Base-by-base conservation (phyloP, 2,113 vertebrate species). In the Ceyx margarethae region DNA sequence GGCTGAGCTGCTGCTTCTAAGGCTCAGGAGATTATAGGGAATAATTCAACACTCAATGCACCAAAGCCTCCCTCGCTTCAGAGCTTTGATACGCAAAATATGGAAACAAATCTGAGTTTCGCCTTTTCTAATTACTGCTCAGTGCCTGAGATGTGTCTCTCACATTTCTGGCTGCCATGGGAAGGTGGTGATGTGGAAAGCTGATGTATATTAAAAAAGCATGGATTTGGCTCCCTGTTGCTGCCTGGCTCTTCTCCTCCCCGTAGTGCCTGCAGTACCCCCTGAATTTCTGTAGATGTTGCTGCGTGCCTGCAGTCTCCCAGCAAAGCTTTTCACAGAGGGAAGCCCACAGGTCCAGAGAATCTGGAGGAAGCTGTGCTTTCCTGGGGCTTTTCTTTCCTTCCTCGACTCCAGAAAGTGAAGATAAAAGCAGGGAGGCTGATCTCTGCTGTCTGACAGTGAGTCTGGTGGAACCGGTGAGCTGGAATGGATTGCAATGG, bases 261-360 rank as follows among this genome's bases (percentile, higher is more conserved):
- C 46, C 1, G 3, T 4, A 64, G 58, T 72, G 68, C 89, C 26
- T 96, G 95, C 88, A 96, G 60, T 97, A 95, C 96, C 87, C 80
- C 68, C 83, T 73, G 81, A 90, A 83, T 96, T 94, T 95, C 96
- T 96, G 96, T 96, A 97, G 96, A 76, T 96, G 96, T 67, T 96
- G 96, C 96, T 97, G 81, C 89, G 26, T 93, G 80, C 95, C 91
- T 94, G 58, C 91, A 71, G 68, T 95, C 93, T 94, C 78, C 78
- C 75, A 67, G 68, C 51, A 57, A 84, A 72, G 71, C 23, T 87
- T 90, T 91, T 68, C 29, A 42, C 42, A 79, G 81, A 69, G 78
- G 48, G 48, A 81, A 77, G 29, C 56, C 69, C 58, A 15, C 37
- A 62, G 74, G 28, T 58, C 22, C 35, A 13, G 31, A 58, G 28